Conservation (phyloP, 2,797 vertebrate genomes). For the Cheirogaleus major region DNA sequence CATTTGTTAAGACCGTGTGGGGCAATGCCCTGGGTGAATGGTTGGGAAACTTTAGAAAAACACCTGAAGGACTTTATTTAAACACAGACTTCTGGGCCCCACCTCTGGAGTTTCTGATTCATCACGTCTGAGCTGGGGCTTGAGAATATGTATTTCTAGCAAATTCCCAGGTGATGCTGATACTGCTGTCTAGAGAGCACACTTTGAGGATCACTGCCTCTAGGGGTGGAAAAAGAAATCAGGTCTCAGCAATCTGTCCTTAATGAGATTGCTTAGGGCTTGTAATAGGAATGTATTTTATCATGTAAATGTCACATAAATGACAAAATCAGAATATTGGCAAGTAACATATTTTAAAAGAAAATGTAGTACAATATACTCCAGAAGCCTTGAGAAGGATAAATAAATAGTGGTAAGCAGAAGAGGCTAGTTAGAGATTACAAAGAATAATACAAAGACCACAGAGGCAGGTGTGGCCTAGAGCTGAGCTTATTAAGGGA, state of each 20-base stretch:
- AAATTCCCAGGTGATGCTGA: neutral
- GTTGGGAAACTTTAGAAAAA: neutral
- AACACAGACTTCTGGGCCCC: neutral
- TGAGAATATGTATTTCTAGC: neutral
- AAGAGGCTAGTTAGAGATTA: neutral
- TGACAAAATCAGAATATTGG: neutral
- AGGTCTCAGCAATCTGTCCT: neutral
- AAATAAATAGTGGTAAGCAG: neutral
- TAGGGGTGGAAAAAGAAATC: neutral
- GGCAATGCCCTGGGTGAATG: neutral
- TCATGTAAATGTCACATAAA: neutral
- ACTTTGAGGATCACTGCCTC: neutral
- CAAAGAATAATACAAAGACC: neutral
- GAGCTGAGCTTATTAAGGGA: neutral
- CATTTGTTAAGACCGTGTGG: neutral
- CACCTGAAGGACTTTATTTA: neutral
- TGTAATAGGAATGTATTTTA: neutral
- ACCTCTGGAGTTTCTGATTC: neutral
- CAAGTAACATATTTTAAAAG: neutral
- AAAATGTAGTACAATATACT: neutral
- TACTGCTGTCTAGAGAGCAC: neutral
- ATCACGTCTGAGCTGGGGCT: neutral
- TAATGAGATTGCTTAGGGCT: neutral
- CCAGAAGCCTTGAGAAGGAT: neutral
- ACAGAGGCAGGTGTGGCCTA: fast-evolving